Percentiles rank a stretch among this genome's conserved stretches.
Evolutionary conservation across 2,113 vertebrate genomes (phyloP).

Genomic region (Brevimyrus niger): DNA sequence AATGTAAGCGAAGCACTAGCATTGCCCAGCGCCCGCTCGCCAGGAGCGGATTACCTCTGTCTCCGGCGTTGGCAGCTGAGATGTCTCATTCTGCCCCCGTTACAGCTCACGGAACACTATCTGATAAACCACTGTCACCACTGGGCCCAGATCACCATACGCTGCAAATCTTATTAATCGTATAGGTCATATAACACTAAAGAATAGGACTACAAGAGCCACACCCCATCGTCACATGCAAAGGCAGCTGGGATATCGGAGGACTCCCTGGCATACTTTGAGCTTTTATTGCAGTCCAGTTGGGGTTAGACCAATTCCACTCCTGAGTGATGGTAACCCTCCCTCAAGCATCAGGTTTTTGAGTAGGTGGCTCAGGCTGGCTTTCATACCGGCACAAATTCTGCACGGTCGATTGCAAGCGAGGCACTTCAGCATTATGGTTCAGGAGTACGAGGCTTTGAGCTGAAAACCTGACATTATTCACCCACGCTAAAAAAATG

Average conservation of each 20-base stretch:
- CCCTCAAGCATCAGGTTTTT: background rate
- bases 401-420: background rate
- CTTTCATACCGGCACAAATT: background rate
- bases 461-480: constrained; percentile 26
- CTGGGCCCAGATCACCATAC: background rate
- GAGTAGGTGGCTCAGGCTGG: background rate
- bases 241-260: background rate
- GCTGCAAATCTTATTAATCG: background rate
- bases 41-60: no score
- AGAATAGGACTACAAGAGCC: background rate
- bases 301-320: background rate
- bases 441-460: background rate
- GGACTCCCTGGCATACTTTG: background rate
- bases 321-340: background rate
- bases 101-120: background rate
- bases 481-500: constrained; percentile 21
- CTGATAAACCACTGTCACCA: background rate
- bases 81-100: background rate
- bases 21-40: background rate
- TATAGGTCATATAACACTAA: background rate
- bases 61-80: background rate
- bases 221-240: background rate
- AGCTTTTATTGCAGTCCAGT: background rate
- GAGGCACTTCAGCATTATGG: background rate
- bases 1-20: background rate